Conservation (phyloP, 2,797 vertebrate species). For the Trachops cirrhosus region DNA sequence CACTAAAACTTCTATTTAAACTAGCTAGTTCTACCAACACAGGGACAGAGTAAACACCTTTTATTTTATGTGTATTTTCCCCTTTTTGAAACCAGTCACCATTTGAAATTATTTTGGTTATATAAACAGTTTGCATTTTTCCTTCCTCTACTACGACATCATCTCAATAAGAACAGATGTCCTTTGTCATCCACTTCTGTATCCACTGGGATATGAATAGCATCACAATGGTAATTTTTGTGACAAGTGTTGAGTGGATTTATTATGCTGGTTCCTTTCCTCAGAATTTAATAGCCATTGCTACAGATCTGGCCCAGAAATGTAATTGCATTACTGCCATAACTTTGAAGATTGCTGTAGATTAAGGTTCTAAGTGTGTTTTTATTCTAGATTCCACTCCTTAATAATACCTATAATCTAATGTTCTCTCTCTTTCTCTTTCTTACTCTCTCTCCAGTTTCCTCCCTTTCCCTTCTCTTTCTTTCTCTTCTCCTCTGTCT, state of each 20-base stretch:
- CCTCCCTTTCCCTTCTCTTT: background rate
- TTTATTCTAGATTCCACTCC: background rate
- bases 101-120: background rate
- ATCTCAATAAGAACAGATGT: background rate
- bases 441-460: background rate
- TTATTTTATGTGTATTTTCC: background rate
- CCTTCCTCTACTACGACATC: background rate
- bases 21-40: background rate
- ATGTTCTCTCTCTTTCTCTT: background rate
- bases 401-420: background rate
- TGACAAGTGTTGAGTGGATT: background rate
- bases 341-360: background rate
- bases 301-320: background rate
- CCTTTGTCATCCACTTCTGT: background rate
- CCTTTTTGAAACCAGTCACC: background rate
- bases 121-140: background rate
- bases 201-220: background rate
- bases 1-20: background rate
- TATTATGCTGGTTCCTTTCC: background rate
- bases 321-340: background rate
- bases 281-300: background rate
- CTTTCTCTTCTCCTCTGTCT: too few species aligned
- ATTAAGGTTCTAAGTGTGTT: background rate
- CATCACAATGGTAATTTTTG: background rate
- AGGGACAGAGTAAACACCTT: background rate